Percentiles rank a stretch among this genome's conserved stretches.
phyloP scores from a whole-genome alignment of 1,140 invertebrate species.

The Hylaeus anthracinus region DNA sequence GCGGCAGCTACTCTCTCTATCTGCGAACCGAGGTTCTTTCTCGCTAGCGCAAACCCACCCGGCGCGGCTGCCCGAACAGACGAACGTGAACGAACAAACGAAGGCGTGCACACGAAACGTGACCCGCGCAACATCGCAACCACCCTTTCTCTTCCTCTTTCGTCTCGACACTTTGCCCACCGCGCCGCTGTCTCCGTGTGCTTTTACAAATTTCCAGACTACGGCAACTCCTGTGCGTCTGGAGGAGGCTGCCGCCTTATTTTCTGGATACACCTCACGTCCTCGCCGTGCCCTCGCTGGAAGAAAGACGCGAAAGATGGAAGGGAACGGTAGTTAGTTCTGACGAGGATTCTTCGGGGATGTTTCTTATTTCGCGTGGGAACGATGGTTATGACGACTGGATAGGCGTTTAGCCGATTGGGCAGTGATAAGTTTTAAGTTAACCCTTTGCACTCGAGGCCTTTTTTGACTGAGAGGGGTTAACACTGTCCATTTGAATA shows the following conservation, averaged over 20 bases:
- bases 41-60: conserved; percentile 24
- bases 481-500: no score
- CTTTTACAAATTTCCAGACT: conserved; percentile 55
- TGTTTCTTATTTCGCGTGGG: no score
- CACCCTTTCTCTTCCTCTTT: conserved; percentile 2
- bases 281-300: background rate
- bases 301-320: background rate
- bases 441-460: no score
- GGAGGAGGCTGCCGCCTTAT: conserved; percentile 36
- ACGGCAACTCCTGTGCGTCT: conserved; percentile 29
- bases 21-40: conserved; percentile 23
- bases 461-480: no score
- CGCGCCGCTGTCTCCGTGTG: conserved; percentile 8
- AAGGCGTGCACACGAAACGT: conserved; percentile 40
- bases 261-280: conserved; percentile 52
- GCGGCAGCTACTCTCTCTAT: conserved; percentile 54
- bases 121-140: conserved; percentile 12
- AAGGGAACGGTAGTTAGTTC: background rate
- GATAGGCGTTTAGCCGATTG: no score
- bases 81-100: conserved; percentile 22
- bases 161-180: background rate
- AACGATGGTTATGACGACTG: no score
- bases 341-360: background rate
- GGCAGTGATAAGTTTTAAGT: no score
- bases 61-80: conserved; percentile 1